Conservation (phyloP, 2,113 vertebrate species). For the Andinoacara biseriatus region DNA sequence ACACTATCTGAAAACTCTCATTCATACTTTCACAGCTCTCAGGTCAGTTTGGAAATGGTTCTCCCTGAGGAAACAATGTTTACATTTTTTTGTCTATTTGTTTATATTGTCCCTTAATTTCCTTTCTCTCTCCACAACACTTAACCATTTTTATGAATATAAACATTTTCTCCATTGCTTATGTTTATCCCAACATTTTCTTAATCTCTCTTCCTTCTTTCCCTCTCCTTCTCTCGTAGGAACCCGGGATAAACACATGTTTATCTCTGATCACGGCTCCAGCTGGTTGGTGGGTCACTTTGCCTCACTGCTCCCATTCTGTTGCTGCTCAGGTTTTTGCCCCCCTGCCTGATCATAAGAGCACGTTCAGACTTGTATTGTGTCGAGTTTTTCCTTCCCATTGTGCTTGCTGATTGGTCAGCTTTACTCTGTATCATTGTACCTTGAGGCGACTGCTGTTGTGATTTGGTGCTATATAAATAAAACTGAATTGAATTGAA, state of each 20-base stretch:
- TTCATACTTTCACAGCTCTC: neutral
- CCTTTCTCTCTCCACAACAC: neutral
- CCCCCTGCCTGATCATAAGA: neutral
- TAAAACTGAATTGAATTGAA: no score
- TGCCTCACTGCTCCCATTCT: neutral
- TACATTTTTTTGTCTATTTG: neutral
- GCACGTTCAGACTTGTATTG: neutral
- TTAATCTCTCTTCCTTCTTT: neutral
- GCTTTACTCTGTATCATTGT: no score
- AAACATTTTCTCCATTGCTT: neutral
- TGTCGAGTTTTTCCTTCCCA: no score
- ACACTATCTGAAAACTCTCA: neutral
- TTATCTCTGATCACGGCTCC: slow-evolving; percentile 10
- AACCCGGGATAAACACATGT: slow-evolving; percentile 20
- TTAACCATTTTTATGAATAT: neutral
- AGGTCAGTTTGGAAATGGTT: neutral
- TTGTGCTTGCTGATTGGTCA: no score
- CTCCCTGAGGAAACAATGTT: neutral
- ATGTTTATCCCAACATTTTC: neutral
- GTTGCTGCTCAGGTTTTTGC: neutral
- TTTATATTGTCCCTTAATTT: neutral
- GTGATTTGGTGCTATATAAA: no score
- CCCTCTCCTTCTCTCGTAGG: neutral
- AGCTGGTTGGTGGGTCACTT: slow-evolving; percentile 6
- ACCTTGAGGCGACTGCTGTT: no score